Base-by-base conservation (phyloP, 1,140 invertebrate species). In the Andrena cerasifolii region DNA sequence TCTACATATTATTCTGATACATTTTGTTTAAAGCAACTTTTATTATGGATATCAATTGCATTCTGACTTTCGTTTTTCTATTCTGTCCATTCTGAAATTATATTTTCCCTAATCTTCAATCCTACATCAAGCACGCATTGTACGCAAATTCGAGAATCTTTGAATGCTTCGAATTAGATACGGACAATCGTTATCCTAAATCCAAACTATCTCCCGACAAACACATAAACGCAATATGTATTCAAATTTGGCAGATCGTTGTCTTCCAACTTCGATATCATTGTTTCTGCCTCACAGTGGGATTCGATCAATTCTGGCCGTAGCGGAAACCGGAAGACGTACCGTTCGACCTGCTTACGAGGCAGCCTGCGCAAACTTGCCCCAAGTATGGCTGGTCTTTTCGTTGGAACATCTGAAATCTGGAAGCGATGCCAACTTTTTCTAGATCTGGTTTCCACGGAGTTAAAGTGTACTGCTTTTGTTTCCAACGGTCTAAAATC, bases 381-480 rank as follows among this genome's bases (percentile, higher is more conserved):
- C 28, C 40, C n/a, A 28, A n/a, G 40, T 63, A 33, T 31, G 47
- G 18, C 49, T 31, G 47, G 18, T 79, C 78, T 61, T 67, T 76
- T 62, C 24, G 70, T 24, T 36, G 62, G 63, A 86, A 87, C 87
- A 85, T 78, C 78, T 84, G 78, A 89, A 89, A 90, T 87, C 83
- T 84, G 79, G 78, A 88, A 80, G 70, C 89, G 79, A 88, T 89
- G 89, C 89, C 87, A 92, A 90, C 84, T 91, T 89, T 88, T 79
- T n/a, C n/a, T 59, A 65, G 14, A 71, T 58, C 63, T 83, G 45
- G 40, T 8, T 43, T 24, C 14, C 33, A 12, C 24, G 4, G 36
- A 6, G n/a, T 53, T 36, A 16, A 67, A 53, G 31, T 14, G 21
- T 18, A n/a, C n/a, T 40, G 2, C 5, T 4, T 28, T 26, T 45